These are phyloP conservation scores for Pagrus major DNA, from an alignment of 2,113 vertebrate genomes.

Conservation along the genomic window DNA sequence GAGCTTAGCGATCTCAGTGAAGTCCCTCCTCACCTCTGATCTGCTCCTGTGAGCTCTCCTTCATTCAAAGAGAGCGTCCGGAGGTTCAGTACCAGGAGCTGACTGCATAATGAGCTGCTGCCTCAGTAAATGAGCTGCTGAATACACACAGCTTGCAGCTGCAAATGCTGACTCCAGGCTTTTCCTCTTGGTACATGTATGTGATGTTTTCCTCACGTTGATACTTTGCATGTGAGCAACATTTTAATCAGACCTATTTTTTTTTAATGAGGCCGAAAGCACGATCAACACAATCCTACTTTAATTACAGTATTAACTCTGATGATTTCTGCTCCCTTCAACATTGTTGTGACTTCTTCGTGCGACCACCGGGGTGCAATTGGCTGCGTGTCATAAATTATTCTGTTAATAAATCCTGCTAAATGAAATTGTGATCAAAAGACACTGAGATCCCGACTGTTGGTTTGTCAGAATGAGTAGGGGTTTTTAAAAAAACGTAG, in stretches of 20 bases:
- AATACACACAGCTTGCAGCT: neutral
- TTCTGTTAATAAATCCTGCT: constrained; percentile 23
- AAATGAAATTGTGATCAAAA: constrained; percentile 46
- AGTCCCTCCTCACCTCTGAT: neutral
- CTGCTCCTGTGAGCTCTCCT: neutral
- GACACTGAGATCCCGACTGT: constrained; percentile 13
- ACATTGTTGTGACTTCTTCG: constrained; percentile 8
- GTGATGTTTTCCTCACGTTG: neutral
- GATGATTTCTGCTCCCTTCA: constrained; percentile 5
- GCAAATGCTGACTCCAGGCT: neutral
- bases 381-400: constrained; percentile 42
- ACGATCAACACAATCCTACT: neutral
- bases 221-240: neutral
- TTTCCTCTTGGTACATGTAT: neutral
- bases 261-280: neutral
- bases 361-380: neutral
- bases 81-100: constrained; percentile 3
- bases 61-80: neutral
- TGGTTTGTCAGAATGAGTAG: neutral
- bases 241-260: neutral
- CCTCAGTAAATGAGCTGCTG: neutral
- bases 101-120: constrained; percentile 21
- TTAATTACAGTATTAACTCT: neutral
- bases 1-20: neutral
- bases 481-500: neutral